These are phyloP conservation scores for Anseranas semipalmata DNA, from an alignment of 2,113 vertebrate genomes.

Conservation along the genomic window DNA sequence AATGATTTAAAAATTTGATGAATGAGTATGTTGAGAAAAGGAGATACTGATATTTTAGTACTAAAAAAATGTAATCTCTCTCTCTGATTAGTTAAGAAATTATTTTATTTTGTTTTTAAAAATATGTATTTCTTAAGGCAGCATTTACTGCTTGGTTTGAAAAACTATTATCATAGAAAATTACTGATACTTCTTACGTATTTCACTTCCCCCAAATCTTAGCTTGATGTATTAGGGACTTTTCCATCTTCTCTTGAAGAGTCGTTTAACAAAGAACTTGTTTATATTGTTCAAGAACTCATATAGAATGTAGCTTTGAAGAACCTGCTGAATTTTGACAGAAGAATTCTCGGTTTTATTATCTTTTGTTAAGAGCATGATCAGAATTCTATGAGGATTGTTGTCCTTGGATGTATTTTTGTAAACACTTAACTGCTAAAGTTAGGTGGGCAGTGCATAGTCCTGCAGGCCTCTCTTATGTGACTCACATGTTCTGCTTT, in stretches of 20 bases:
- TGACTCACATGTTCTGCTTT: background rate
- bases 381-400: background rate
- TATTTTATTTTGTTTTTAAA: background rate
- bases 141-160: background rate
- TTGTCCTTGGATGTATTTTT: background rate
- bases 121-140: background rate
- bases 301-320: background rate
- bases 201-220: constrained; percentile 1
- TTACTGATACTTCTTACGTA: background rate
- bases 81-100: background rate
- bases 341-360: background rate
- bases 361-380: background rate
- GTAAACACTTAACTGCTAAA: background rate
- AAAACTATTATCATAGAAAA: background rate
- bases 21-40: background rate
- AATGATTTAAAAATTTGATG: background rate
- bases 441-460: background rate
- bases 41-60: background rate
- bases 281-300: background rate
- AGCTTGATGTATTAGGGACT: background rate
- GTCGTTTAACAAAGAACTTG: background rate
- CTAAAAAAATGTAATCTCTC: background rate
- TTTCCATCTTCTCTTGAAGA: background rate
- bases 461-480: background rate
- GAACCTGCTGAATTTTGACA: background rate